Evolutionary conservation across 1,140 invertebrate species (phyloP).

Genomic region (Acromyrmex heyeri): DNA sequence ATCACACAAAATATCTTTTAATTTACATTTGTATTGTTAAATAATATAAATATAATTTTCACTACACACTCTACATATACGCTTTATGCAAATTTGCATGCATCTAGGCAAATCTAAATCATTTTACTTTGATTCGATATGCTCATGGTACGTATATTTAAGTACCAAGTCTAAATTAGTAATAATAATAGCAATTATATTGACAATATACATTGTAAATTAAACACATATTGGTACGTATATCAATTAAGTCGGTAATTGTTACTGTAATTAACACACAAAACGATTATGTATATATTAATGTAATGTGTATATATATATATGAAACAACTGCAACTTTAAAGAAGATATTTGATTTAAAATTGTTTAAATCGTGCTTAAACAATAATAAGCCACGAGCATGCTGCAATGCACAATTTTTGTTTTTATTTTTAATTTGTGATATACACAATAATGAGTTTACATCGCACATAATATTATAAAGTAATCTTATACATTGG

Average conservation of each 20-base stretch:
- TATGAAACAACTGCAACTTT: slow-evolving; percentile 9
- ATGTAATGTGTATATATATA: slow-evolving; percentile 41
- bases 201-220: slow-evolving; percentile 72
- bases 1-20: not conserved
- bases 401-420: slow-evolving; percentile 62
- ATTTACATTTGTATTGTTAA: slow-evolving; percentile 42
- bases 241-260: slow-evolving; percentile 46
- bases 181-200: slow-evolving; percentile 49
- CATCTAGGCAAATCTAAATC: not conserved
- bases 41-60: not conserved
- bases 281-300: slow-evolving; percentile 71
- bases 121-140: slow-evolving; percentile 8
- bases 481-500: slow-evolving; percentile 47
- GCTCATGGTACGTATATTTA: slow-evolving; percentile 25
- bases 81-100: not conserved
- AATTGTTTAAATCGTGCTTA: not conserved
- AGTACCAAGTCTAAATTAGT: slow-evolving; percentile 61
- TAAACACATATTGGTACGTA: slow-evolving; percentile 48
- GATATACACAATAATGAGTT: slow-evolving; percentile 8
- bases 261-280: slow-evolving; percentile 60
- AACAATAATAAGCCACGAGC: not conserved
- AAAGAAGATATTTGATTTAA: slow-evolving; percentile 41
- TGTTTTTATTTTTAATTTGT: slow-evolving; percentile 33
- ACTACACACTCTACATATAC: not conserved
- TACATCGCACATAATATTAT: slow-evolving; percentile 47